These are phyloP conservation scores for Conops quadrifasciatus DNA, from an alignment of 2,888 invertebrate species.

Conservation along the genomic window DNA sequence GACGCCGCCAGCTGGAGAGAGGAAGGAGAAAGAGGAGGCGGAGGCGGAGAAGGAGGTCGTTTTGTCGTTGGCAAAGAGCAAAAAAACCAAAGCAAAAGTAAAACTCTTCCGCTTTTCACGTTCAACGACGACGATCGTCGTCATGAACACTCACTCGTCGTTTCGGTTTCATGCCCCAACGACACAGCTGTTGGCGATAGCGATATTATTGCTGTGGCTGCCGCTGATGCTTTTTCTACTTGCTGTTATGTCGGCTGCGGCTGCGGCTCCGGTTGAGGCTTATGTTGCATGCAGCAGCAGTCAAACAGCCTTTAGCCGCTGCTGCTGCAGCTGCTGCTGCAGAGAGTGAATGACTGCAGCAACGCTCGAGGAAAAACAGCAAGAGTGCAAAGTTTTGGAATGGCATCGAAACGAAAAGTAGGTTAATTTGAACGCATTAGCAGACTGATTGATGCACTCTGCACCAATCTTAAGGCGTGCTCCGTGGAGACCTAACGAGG, in stretches of 20 bases:
- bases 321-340: constrained; percentile 7
- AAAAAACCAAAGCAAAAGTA: constrained; percentile 37
- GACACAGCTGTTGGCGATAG: constrained; percentile 2
- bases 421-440: constrained; percentile 10
- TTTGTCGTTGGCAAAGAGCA: background rate
- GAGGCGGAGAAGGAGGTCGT: too few species aligned
- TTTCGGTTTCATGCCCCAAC: constrained; percentile 26
- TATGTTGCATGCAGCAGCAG: background rate
- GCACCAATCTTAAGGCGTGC: background rate
- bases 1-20: constrained; percentile 5
- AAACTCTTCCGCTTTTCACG: constrained; percentile 66
- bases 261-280: background rate
- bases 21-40: background rate
- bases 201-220: constrained; percentile 7
- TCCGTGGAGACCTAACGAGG: background rate
- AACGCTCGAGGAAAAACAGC: constrained; percentile 8
- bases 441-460: background rate
- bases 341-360: constrained; percentile 9
- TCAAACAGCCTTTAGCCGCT: background rate
- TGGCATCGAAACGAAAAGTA: background rate
- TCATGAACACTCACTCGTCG: constrained; percentile 46
- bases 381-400: background rate
- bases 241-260: constrained; percentile 1
- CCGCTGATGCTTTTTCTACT: constrained; percentile 3
- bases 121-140: constrained; percentile 64